A percentile compares a stretch with the other conserved stretches of the same genome.
Evolutionary conservation across 2,113 vertebrate species (phyloP).

Genomic region (Burhinus oedicnemus): DNA sequence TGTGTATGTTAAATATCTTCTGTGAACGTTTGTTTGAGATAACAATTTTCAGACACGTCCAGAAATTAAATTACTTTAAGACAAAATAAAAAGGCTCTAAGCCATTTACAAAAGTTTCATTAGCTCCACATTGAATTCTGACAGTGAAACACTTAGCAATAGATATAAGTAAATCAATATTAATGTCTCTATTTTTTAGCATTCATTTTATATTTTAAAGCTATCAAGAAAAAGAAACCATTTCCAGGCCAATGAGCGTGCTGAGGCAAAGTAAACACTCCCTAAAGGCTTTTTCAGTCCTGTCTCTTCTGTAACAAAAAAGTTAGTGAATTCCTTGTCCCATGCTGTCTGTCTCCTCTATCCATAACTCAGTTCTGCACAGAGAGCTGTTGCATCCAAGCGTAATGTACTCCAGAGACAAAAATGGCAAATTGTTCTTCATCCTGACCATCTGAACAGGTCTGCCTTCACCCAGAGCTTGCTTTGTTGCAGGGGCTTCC

Average conservation of each 20-base stretch:
- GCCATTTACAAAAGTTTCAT: not conserved
- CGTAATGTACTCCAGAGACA: not conserved
- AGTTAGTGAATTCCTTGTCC: not conserved
- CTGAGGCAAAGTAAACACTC: not conserved
- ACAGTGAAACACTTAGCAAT: not conserved
- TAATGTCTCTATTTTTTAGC: not conserved
- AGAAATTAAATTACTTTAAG: not conserved
- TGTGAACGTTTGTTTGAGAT: not conserved
- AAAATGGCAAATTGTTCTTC: not conserved
- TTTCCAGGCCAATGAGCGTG: not conserved
- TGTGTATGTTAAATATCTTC: not conserved
- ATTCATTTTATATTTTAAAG: not conserved
- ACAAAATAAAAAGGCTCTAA: not conserved
- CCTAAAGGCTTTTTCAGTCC: not conserved
- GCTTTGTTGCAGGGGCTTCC: not conserved
- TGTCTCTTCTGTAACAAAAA: not conserved
- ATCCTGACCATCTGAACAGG: not conserved
- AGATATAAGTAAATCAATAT: not conserved
- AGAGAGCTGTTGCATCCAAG: not conserved
- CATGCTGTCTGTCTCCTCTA: not conserved
- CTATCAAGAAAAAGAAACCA: not conserved
- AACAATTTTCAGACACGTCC: not conserved
- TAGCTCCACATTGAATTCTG: not conserved
- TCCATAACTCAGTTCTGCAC: not conserved
- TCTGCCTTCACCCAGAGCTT: not conserved